Evolutionary conservation across 2,797 vertebrate species (phyloP).

Genomic region (Eptatretus atami): DNA sequence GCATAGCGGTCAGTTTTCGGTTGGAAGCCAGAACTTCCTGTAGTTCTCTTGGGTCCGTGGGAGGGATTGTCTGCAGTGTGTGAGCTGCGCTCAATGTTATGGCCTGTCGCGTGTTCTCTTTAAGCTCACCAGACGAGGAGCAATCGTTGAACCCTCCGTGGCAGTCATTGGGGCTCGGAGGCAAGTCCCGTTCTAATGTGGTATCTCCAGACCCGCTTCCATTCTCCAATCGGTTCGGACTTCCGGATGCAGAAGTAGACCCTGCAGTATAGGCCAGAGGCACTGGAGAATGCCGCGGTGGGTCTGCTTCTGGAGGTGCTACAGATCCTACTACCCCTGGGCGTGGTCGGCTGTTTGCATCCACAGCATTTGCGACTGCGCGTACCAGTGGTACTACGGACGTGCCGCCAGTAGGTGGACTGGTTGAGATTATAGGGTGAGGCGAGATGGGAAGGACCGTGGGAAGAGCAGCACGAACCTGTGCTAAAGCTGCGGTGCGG

Average conservation of each 20-base stretch:
- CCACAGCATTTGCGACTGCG: too few species aligned
- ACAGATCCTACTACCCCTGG: slow-evolving; percentile 24
- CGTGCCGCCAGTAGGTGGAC: too few species aligned
- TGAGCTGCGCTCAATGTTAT: slow-evolving; percentile 51
- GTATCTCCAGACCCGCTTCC: too few species aligned
- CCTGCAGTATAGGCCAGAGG: slow-evolving; percentile 17
- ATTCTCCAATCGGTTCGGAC: slow-evolving; percentile 13
- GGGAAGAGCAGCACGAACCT: slow-evolving; percentile 13
- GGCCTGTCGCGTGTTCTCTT: slow-evolving; percentile 32
- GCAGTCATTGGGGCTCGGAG: too few species aligned
- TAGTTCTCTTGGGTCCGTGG: slow-evolving; percentile 30
- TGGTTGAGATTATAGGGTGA: slow-evolving; percentile 26
- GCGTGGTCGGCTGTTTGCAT: slow-evolving; percentile 17
- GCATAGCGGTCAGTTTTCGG: slow-evolving; percentile 62
- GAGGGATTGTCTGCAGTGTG: slow-evolving; percentile 40
- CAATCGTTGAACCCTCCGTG: slow-evolving; percentile 12
- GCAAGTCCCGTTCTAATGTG: too few species aligned
- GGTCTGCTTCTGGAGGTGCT: slow-evolving; percentile 15
- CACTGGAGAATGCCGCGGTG: slow-evolving; percentile 11
- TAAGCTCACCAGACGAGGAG: slow-evolving; percentile 21
- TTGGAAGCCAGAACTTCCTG: slow-evolving; percentile 55
- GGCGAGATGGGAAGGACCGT: slow-evolving; percentile 37
- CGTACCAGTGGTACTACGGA: too few species aligned
- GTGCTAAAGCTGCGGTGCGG: slow-evolving; percentile 30
- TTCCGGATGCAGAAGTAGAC: slow-evolving; percentile 17